These are phyloP conservation scores for Camponotus vicinus DNA, from an alignment of 1,140 invertebrate species.

Conservation along the genomic window DNA sequence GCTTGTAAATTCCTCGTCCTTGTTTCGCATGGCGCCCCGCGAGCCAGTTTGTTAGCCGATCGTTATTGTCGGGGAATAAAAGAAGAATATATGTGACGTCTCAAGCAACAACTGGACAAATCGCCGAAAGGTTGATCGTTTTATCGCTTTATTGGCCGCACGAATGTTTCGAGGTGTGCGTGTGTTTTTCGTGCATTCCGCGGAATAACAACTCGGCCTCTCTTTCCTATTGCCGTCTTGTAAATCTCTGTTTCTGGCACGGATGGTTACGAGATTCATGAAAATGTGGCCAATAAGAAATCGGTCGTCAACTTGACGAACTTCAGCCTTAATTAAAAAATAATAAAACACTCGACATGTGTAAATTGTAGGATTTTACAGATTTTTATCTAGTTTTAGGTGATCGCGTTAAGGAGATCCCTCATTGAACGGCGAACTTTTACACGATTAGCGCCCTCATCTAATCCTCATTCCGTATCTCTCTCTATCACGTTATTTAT, in stretches of 20 bases:
- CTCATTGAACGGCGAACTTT: too few species aligned
- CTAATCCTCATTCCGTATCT: too few species aligned
- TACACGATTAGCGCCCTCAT: too few species aligned
- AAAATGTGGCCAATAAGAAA: not conserved
- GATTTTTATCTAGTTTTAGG: too few species aligned
- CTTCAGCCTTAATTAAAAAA: constrained; percentile 19
- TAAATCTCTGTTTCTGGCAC: constrained; percentile 14
- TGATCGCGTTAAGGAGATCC: too few species aligned
- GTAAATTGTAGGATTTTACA: not conserved
- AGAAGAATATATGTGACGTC: not conserved
- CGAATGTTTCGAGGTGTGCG: constrained; percentile 24
- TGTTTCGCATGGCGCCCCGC: constrained; percentile 57
- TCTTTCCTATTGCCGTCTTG: constrained; percentile 24
- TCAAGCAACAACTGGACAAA: constrained; percentile 54
- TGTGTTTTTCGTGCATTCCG: not conserved
- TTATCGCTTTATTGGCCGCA: constrained; percentile 76
- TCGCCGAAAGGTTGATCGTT: constrained; percentile 71
- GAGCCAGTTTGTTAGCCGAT: constrained; percentile 69
- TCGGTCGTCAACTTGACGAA: constrained; percentile 1
- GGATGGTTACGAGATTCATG: constrained; percentile 7
- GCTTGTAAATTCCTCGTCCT: constrained; percentile 68
- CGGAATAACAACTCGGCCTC: constrained; percentile 24
- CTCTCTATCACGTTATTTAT: too few species aligned
- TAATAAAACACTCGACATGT: not conserved
- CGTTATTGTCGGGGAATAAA: constrained; percentile 48